Base-by-base conservation (phyloP, 2,797 vertebrate species). In the Myripristis murdjan region DNA sequence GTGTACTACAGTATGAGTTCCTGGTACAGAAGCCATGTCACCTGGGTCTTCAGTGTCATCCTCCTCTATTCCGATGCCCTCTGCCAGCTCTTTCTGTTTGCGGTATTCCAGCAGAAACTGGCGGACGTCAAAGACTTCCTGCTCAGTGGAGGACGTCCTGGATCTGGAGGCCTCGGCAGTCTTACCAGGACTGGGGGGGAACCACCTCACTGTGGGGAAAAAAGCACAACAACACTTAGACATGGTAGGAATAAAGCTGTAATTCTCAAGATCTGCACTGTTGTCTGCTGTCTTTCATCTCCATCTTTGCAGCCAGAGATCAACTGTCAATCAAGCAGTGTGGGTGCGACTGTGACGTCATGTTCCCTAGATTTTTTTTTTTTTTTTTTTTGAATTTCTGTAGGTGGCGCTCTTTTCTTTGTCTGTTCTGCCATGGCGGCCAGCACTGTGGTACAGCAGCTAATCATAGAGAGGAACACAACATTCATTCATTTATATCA, bases 1-100 rank as follows among this genome's bases (percentile, higher is more conserved):
- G n/a, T n/a, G n/a, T n/a, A n/a, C n/a, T n/a, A n/a, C n/a, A n/a
- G n/a, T n/a, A n/a, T n/a, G n/a, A n/a, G n/a, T n/a, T 20, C 48
- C 31, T 55, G 35, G 16, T n/a, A 64, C 5, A 72, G 46, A 59
- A 11, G 47, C 0, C 5, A 20, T 6, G 28, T 81, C 87, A 91
- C 86, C 91, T 0, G 73, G 31, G 11, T 87, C 85, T 10, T 85
- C 87, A 0, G 76, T 87, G 3, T 91, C 86, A 0, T 86, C 92
- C 0, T 87, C 57, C n/a, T 96, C 95, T 0, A 89, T 84, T 24
- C 95, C 77, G 20, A 95, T 72, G 5, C 97, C 96, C 70, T 96
- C 95, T 8, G 97, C 95, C 0, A 97, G 83, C 57, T 92, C 92
- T 82, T 96, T 97, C 89, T 97, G 95, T 47, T 88, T 95, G 56